Base-by-base conservation (phyloP, 2,888 invertebrate species). In the Hydrotaea cyrtoneurina region DNA sequence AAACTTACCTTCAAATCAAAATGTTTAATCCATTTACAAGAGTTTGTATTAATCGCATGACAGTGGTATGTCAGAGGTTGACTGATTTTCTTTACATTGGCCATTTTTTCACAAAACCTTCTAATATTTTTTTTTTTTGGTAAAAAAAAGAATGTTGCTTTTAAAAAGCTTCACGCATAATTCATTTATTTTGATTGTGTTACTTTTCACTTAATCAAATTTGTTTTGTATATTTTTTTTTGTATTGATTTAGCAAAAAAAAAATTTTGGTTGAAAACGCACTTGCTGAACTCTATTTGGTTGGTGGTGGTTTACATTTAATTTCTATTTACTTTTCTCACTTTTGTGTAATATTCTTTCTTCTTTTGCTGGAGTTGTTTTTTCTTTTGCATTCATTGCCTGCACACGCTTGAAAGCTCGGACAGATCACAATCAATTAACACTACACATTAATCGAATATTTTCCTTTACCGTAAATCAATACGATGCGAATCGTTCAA, bases 21-120 rank as follows among this genome's bases (percentile, higher is more conserved):
- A 43, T 50, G 1, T 55, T 46, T 85, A 74, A 85, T 85, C 85
- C 85, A 69, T 82, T 80, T 82, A 39, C 39, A 73, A 53, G 69
- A 50, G 66, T 79, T 79, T 19, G 36, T 46, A 55, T 43, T 77
- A 31, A 74, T 55, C n/a, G 21, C n/a, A 15, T 13, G 17, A n/a
- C 19, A 57, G 26, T 53, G 5, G 17, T 15, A 31, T 7, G 36
- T 0, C 31, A n/a, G n/a, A n/a, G n/a, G 4, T 21, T 59, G 2
- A 43, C 46, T 46, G 26, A 46, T 43, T 74, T 59, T 59, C 43
- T 46, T 46, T 26, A 74, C n/a, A 62, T 59, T 59, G 23, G 17
- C 19, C 74, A 72, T 55, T 55, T 72, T 31, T 10, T 62, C 7
- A 31, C 15, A n/a, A 0, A 31, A 31, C 17, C 23, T 23, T 50